A percentile compares a stretch with the other conserved stretches of the same genome.
phyloP scores from a whole-genome alignment of 2,113 vertebrate species.

The Cisticola juncidis region DNA sequence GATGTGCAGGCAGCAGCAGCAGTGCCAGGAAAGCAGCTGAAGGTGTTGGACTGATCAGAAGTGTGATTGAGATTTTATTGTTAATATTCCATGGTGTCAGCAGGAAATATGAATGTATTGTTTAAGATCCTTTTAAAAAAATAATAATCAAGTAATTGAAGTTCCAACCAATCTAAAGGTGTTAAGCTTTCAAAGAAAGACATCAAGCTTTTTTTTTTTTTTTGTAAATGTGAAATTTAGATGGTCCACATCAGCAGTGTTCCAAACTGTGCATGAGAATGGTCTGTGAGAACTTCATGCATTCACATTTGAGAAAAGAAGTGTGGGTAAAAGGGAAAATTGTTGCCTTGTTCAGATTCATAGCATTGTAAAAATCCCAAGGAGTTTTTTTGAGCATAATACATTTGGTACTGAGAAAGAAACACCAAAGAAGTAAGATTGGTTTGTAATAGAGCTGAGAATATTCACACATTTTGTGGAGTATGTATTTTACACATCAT shows the following conservation, averaged over 20 bases:
- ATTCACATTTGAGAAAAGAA: background rate
- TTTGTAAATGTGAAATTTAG: background rate
- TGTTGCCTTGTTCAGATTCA: background rate
- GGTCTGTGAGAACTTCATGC: background rate
- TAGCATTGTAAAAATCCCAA: background rate
- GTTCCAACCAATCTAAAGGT: background rate
- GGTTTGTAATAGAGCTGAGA: conserved; percentile 21
- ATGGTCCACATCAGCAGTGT: background rate
- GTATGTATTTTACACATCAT: conserved; percentile 31
- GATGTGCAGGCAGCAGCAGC: background rate
- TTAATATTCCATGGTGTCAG: background rate
- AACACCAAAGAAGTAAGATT: conserved; percentile 3
- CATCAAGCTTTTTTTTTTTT: background rate
- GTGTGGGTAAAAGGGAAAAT: background rate
- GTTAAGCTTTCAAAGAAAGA: background rate
- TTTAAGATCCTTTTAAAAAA: background rate
- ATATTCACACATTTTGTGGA: conserved; percentile 39
- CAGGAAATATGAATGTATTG: background rate
- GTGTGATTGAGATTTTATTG: background rate
- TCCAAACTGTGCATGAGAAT: background rate
- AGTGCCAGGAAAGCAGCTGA: background rate
- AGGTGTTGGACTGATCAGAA: background rate
- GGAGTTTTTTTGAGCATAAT: background rate
- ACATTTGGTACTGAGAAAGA: background rate
- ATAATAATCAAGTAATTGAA: background rate